These are phyloP conservation scores for Lucifuga dentata DNA, from an alignment of 2,113 vertebrate species.

Conservation along the genomic window DNA sequence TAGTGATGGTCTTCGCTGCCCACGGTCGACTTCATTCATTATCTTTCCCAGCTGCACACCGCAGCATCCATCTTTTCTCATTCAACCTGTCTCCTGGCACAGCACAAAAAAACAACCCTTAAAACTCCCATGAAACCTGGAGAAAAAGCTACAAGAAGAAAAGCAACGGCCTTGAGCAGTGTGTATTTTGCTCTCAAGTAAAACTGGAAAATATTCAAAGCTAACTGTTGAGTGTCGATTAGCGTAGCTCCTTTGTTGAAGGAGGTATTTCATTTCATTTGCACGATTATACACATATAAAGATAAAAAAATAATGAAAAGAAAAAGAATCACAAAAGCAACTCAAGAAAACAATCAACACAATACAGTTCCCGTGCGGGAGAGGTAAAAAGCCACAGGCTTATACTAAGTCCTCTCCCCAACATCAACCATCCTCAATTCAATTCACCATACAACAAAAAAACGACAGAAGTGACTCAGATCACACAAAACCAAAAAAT, in stretches of 20 bases:
- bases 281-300: too few relatives aligned
- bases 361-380: too few relatives aligned
- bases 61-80: conserved; percentile 75
- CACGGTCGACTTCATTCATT: conserved; percentile 83
- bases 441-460: too few relatives aligned
- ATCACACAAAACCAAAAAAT: too few relatives aligned
- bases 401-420: too few relatives aligned
- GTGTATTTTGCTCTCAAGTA: conserved; percentile 19
- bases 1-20: conserved; percentile 79
- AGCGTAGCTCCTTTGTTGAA: conserved; percentile 5
- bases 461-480: too few relatives aligned
- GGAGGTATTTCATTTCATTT: conserved; percentile 12
- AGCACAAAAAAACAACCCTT: conserved; percentile 48
- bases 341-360: too few relatives aligned
- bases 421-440: too few relatives aligned
- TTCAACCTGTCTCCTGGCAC: conserved; percentile 59
- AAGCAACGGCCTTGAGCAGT: conserved; percentile 4
- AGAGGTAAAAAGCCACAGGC: too few relatives aligned
- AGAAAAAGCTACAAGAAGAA: conserved; percentile 23
- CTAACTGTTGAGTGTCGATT: conserved; percentile 11
- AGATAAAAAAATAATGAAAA: too few relatives aligned
- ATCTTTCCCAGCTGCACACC: conserved; percentile 68
- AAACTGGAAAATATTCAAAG: conserved; percentile 25
- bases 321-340: too few relatives aligned
- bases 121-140: conserved; percentile 16